Evolutionary conservation across 2,888 invertebrate genomes (phyloP), one percentile per base, ranked within the genome.

Genomic region (Tenthredo mesomela): DNA sequence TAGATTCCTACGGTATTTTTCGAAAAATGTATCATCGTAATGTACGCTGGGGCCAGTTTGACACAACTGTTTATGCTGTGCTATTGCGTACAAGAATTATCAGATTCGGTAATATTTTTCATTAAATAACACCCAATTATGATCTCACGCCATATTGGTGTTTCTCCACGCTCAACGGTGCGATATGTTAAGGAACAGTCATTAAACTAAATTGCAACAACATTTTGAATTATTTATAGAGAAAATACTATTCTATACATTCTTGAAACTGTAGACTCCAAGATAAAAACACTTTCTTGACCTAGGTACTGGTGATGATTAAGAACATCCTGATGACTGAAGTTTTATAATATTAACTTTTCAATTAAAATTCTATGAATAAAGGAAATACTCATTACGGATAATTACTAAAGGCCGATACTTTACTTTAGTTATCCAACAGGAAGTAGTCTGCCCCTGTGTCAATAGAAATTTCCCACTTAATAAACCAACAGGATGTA

Each of bases 1-100:
- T 71, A n/a, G 67, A 70, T 65, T 54, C n/a, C 58, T 54, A n/a
- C 29, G 12, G 77, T 43, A 5, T 73, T 75, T 77, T 21, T 86
- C 15, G 84, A 86, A 75, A 86, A 84, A 75, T 61, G 21, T 7
- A 6, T 87, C 1, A 47, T 88, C 21, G 0, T 86, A 2, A 33
- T 84, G 3, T 89, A 88, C 84, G 58, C 85, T 4, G 9, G 82
- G n/a, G 88, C 87, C 5, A 85, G 86, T 6, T 18, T 90, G 54
- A 82, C 86, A 2, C 88, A 90, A 85, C 77, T 90, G 21, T 90
- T 88, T 75, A 82, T 90, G 50, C 77, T 90, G 6, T 90, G 90
- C 50, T 88, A 80, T 37, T 89, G 88, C 40, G 82, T 88, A 7
- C 90, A 90, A 84, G 87, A 86, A 47, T 87, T 90, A 78, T 12